Base-by-base conservation (phyloP, 2,797 vertebrate species). In the Oreochromis mossambicus region DNA sequence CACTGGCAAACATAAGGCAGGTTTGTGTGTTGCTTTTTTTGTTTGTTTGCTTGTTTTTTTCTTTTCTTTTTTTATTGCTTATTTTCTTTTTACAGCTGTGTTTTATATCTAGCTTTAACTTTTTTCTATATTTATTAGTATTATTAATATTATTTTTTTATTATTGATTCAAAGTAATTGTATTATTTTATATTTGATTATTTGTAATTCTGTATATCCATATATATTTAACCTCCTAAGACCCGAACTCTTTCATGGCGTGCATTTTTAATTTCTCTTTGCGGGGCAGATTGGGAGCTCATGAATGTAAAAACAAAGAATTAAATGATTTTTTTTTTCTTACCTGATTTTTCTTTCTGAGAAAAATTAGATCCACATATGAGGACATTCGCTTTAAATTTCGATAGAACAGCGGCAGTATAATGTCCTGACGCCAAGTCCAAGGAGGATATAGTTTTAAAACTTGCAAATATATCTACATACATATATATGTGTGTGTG, bases 401-500 rank as follows among this genome's bases (percentile, higher is more conserved):
- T 58, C 1, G 2, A 17, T 32, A 58, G 55, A 58, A 58, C 26
- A 32, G 55, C 1, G 0, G 26, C 55, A 58, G 26, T 17, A 58
- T 32, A 56, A 56, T 56, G 14, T 56, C 8, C 24, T 15, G 54
- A 56, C 2, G 1, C 24, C 54, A 56, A 7, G 4, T 29, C 11
- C 34, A 9, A 36, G 34, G 34, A 56, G 7, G 24, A 56, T 5
- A 15, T 56, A 56, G 7, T 56, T 56, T 56, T 26, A 15, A 55
- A 55, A 26, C 12, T 55, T 14, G 52, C 12, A 55, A 8, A 56
- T 55, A 29, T 55, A 29, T 14, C 0, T 26, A 14, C 14, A 26
- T 26, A 3, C 2, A 0, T 52, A 32, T 32, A 32, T 32, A 2
- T 32, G 0, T n/a, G 1, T 51, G 19, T 51, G 2, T 11, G 10